These are phyloP conservation scores for Bucco capensis DNA, from an alignment of 2,113 vertebrate species.

Conservation along the genomic window DNA sequence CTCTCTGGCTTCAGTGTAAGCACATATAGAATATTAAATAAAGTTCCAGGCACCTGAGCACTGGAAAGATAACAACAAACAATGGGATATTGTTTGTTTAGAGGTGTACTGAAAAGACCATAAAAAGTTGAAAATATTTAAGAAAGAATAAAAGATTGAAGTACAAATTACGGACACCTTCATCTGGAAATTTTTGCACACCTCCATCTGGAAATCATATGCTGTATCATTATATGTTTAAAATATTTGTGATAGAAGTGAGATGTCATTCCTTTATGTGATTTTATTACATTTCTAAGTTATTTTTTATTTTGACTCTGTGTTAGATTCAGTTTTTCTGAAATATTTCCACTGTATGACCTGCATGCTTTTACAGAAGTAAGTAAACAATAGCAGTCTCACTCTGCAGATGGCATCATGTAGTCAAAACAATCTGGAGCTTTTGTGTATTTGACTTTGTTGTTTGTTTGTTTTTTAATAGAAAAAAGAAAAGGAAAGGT, in stretches of 20 bases:
- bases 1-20: neutral
- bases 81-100: neutral
- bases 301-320: neutral
- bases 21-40: neutral
- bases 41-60: neutral
- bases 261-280: neutral
- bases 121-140: neutral
- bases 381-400: neutral
- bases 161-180: neutral
- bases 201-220: neutral
- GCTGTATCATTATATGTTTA: neutral
- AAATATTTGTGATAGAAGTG: neutral
- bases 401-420: neutral
- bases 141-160: neutral
- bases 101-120: neutral
- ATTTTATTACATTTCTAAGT: neutral
- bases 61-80: neutral
- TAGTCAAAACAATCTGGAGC: neutral
- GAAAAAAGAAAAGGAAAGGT: neutral
- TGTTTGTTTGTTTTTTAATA: neutral
- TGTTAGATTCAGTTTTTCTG: neutral
- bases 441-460: neutral
- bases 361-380: neutral
- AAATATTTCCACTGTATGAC: neutral
- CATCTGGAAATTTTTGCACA: neutral